Evolutionary conservation across 2,888 invertebrate species (phyloP).

Genomic region (Pseudococcus longispinus): DNA sequence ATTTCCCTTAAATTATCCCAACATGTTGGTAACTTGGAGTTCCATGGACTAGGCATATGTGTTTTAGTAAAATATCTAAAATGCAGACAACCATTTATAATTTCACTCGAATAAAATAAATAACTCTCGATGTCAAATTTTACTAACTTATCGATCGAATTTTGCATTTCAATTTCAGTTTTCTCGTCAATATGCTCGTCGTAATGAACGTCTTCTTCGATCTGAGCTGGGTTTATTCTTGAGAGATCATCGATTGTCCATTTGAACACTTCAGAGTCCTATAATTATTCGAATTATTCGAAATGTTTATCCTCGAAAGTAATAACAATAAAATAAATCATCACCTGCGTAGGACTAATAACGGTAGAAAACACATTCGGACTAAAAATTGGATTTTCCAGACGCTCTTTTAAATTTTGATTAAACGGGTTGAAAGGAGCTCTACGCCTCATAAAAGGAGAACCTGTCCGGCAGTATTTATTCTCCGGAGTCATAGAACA

Average conservation of each 20-base stretch:
- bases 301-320: not conserved
- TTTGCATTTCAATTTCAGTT: slow-evolving; percentile 71
- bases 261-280: slow-evolving; percentile 63
- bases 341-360: slow-evolving; percentile 64
- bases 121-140: not conserved
- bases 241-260: slow-evolving; percentile 79
- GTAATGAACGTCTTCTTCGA: slow-evolving; percentile 71
- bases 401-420: slow-evolving; percentile 69
- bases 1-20: slow-evolving; percentile 48
- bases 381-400: slow-evolving; percentile 75
- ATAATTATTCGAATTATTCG: not conserved
- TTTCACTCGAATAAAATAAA: slow-evolving; percentile 37
- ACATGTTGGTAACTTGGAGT: slow-evolving; percentile 57
- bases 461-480: slow-evolving; percentile 15
- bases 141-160: slow-evolving; percentile 70
- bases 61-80: slow-evolving; percentile 66
- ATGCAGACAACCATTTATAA: not conserved
- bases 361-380: slow-evolving; percentile 63
- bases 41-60: slow-evolving; percentile 70
- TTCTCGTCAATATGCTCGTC: slow-evolving; percentile 70
- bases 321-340: not conserved
- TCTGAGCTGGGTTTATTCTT: slow-evolving; percentile 72
- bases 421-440: slow-evolving; percentile 73
- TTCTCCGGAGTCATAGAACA: slow-evolving; percentile 55
- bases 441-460: slow-evolving; percentile 21